phyloP scores from a whole-genome alignment of 2,113 vertebrate genomes.

The Percina caprodes region DNA sequence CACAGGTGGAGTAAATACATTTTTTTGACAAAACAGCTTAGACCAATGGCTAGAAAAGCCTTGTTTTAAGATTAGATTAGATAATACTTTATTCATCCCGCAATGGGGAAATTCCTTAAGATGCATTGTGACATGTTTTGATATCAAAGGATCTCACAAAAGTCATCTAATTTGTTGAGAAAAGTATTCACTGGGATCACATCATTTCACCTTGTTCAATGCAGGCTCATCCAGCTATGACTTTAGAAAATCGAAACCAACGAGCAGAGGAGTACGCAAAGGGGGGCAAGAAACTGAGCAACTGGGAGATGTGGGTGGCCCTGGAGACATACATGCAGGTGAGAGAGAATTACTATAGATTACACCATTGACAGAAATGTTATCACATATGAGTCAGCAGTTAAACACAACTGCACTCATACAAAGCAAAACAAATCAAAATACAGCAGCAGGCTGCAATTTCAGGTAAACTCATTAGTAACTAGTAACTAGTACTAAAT shows the following conservation, averaged over 20 bases:
- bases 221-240: slow-evolving; percentile 67
- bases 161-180: background rate
- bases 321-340: slow-evolving; percentile 88
- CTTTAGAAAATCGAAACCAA: background rate
- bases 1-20: slow-evolving; percentile 36
- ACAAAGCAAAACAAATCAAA: background rate
- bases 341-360: slow-evolving; percentile 4
- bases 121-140: background rate
- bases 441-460: too few relatives aligned
- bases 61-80: background rate
- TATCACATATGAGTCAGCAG: background rate
- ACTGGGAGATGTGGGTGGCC: slow-evolving; percentile 76
- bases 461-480: too few relatives aligned
- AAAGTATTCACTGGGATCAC: background rate
- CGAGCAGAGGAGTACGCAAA: slow-evolving; percentile 48
- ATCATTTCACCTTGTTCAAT: background rate
- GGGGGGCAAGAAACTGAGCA: slow-evolving; percentile 59
- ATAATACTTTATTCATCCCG: too few relatives aligned
- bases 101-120: background rate
- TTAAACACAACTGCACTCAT: background rate
- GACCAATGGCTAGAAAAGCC: background rate
- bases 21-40: background rate
- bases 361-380: background rate
- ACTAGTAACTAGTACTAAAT: too few relatives aligned
- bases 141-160: background rate